Conservation (phyloP, 2,888 invertebrate species). For the Dynastes tityus region DNA sequence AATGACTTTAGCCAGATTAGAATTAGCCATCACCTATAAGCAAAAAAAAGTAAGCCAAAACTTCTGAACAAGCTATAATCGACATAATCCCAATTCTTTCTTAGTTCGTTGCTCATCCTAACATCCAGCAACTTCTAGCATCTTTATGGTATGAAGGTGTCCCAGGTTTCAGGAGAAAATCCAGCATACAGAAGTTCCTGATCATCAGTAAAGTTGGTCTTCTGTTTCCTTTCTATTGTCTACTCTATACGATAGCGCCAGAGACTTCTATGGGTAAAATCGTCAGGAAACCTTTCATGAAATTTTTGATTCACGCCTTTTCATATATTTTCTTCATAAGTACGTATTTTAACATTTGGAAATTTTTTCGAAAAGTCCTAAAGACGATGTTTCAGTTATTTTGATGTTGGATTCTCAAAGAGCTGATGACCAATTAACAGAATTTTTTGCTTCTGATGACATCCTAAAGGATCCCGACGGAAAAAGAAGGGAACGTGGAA, state of each 20-base stretch:
- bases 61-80: background rate
- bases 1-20: conserved; percentile 88
- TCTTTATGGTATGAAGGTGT: conserved; percentile 97
- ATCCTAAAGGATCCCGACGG: conserved; percentile 77
- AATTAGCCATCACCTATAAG: conserved; percentile 93
- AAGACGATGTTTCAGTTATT: conserved; percentile 79
- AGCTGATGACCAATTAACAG: conserved; percentile 84
- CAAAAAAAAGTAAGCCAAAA: conserved; percentile 86
- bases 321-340: conserved; percentile 95
- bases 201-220: conserved; percentile 83
- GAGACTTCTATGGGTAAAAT: conserved; percentile 85
- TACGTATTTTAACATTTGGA: conserved; percentile 73
- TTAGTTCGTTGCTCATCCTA: conserved; percentile 95
- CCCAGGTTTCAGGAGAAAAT: conserved; percentile 92
- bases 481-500: conserved; percentile 77
- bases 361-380: background rate
- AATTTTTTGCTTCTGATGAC: conserved; percentile 79
- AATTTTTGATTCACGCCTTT: conserved; percentile 94
- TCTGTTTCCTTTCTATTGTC: conserved; percentile 90
- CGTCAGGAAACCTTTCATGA: conserved; percentile 96
- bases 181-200: conserved; percentile 78
- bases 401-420: conserved; percentile 94
- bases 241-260: conserved; percentile 89
- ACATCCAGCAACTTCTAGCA: conserved; percentile 93
- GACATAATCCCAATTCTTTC: conserved; percentile 36